Percentiles rank a stretch among this genome's conserved stretches.
Evolutionary conservation across 2,797 vertebrate genomes (phyloP).

Genomic region (Onychomys leucogaster): DNA sequence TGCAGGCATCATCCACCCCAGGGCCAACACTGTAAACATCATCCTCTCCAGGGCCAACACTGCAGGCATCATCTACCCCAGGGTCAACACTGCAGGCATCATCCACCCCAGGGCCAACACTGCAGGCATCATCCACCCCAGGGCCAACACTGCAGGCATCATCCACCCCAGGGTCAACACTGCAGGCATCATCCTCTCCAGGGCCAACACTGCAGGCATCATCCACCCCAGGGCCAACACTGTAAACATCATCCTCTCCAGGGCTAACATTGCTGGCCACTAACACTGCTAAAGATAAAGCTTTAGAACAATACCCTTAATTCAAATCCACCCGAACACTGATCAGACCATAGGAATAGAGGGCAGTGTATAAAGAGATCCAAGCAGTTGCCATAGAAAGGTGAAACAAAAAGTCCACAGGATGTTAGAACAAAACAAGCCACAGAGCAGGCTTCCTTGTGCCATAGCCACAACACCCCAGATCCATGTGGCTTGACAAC

Average conservation of each 20-base stretch:
- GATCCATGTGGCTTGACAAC: background rate
- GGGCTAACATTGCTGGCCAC: accelerated
- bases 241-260: background rate
- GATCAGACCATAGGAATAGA: background rate
- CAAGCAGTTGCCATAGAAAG: background rate
- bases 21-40: no score
- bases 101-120: background rate
- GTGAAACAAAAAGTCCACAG: background rate
- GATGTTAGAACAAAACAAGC: background rate
- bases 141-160: background rate
- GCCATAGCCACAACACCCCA: background rate
- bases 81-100: no score
- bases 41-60: no score
- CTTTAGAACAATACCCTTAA: background rate
- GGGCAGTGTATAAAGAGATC: background rate
- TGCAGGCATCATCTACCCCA: no score
- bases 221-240: background rate
- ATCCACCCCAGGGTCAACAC: background rate
- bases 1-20: no score
- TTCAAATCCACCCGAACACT: background rate
- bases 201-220: background rate
- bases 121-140: background rate
- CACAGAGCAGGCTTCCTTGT: background rate
- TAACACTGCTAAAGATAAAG: background rate
- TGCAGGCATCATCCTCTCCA: background rate